Evolutionary conservation across 2,888 invertebrate genomes (phyloP).

Genomic region (Keiferia lycopersicella): DNA sequence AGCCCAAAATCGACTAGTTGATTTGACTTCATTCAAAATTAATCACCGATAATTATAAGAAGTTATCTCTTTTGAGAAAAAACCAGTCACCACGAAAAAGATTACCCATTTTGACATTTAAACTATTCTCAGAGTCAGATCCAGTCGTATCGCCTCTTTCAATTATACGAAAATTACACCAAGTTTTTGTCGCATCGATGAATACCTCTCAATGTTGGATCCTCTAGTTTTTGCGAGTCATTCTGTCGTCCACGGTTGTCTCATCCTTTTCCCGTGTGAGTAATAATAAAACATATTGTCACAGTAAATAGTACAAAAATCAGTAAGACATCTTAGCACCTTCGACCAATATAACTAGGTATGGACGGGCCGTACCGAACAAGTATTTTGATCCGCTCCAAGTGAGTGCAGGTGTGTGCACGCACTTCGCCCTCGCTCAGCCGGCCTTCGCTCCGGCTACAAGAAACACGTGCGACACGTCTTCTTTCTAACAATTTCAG

Average conservation of each 20-base stretch:
- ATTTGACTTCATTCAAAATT: too few relatives aligned
- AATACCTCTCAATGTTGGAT: neutral
- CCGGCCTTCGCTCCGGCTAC: too few relatives aligned
- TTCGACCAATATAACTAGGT: too few relatives aligned
- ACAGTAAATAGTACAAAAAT: neutral
- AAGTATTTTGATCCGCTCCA: too few relatives aligned
- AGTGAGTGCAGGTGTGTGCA: too few relatives aligned
- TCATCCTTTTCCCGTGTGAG: neutral
- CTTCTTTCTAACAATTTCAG: too few relatives aligned
- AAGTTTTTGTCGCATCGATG: neutral
- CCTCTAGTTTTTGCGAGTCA: conserved; percentile 25
- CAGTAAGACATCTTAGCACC: neutral
- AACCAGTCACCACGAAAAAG: neutral
- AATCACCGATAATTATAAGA: too few relatives aligned
- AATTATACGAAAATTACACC: conserved; percentile 3
- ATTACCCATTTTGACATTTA: conserved; percentile 2
- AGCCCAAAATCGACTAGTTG: too few relatives aligned
- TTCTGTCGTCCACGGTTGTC: conserved; percentile 18
- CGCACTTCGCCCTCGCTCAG: too few relatives aligned
- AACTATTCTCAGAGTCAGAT: neutral
- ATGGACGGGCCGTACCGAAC: too few relatives aligned
- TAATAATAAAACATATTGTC: neutral
- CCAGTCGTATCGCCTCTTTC: neutral
- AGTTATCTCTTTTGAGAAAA: too few relatives aligned
- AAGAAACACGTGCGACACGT: too few relatives aligned